Conservation (phyloP, 2,797 vertebrate genomes). For the Heliangelus exortis region DNA sequence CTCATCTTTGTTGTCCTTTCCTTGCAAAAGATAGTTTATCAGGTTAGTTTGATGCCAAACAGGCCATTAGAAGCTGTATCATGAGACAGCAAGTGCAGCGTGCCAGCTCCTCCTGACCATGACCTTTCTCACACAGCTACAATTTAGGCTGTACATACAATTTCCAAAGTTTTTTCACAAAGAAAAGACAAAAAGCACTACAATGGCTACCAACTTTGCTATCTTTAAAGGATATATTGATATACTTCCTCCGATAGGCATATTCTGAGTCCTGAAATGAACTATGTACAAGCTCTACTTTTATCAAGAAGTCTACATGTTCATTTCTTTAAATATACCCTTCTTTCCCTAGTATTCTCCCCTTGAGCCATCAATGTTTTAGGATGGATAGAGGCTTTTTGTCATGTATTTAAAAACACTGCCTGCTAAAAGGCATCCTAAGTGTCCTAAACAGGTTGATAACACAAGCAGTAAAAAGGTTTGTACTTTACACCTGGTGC, state of each 20-base stretch:
- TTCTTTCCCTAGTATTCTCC: background rate
- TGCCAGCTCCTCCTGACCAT: background rate
- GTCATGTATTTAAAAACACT: background rate
- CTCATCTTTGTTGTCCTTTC: background rate
- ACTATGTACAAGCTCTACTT: background rate
- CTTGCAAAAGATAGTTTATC: background rate
- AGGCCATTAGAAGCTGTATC: background rate
- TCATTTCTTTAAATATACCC: background rate
- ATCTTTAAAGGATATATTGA: background rate
- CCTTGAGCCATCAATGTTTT: background rate
- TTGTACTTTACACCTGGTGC: background rate
- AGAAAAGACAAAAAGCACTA: background rate
- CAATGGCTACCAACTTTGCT: background rate
- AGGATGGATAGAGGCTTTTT: background rate
- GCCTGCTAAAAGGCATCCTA: background rate
- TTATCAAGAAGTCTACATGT: background rate
- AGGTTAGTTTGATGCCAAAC: background rate
- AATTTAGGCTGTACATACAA: background rate
- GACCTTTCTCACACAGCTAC: background rate
- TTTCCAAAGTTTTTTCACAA: constrained; percentile 7
- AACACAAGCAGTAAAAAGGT: background rate
- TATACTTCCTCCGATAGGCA: background rate
- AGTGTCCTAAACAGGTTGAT: background rate
- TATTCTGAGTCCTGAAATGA: background rate
- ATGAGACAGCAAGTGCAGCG: background rate